Evolutionary conservation across 2,888 invertebrate genomes (phyloP), one percentile per base, ranked within the genome.

Genomic region (Hyppa rectilinea): DNA sequence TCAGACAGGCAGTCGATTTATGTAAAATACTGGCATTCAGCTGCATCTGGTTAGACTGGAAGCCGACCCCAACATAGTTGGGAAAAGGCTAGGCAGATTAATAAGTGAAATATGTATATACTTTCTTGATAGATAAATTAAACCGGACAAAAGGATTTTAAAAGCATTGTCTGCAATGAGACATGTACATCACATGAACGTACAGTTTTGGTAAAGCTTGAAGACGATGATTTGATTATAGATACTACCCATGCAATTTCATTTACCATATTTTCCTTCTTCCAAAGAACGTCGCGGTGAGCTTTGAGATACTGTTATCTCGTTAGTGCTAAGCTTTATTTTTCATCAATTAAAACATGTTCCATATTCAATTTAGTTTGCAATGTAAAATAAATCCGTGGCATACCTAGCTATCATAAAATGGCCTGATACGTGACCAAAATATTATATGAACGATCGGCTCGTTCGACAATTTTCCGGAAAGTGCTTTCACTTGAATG

Each of bases 371-470:
- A 67, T 67, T 64, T 52, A 68, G 34, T 74, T 74, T 68, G 17
- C 68, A 71, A 75, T 72, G 66, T 70, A 65, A 80, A 70, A 84
- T 78, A 79, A 80, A 76, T 79, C 60, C 68, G 58, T 64, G 70
- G 71, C 60, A 71, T 82, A n/a, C n/a, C n/a, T n/a, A n/a, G n/a
- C n/a, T n/a, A 79, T 60, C 69, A 72, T 69, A 77, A 79, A 80
- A 75, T 75, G 70, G 62, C 56, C 65, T 66, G 75, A 74, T 65
- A 85, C 85, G 85, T 87, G 83, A 84, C 82, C 66, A 66, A 85
- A 85, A 87, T 85, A 80, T n/a, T n/a, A n/a, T n/a, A n/a, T 61
- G 69, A 78, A 71, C 47, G 63, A 59, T 58, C 61, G 68, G 71
- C 60, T 79, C 60, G 80, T 70, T 78, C 23, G 62, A 62, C 61